A percentile compares a stretch with the other conserved stretches of the same genome.
These are phyloP conservation scores for Crocodylus rhombifer DNA, from an alignment of 2,797 vertebrate species.

Conservation along the genomic window DNA sequence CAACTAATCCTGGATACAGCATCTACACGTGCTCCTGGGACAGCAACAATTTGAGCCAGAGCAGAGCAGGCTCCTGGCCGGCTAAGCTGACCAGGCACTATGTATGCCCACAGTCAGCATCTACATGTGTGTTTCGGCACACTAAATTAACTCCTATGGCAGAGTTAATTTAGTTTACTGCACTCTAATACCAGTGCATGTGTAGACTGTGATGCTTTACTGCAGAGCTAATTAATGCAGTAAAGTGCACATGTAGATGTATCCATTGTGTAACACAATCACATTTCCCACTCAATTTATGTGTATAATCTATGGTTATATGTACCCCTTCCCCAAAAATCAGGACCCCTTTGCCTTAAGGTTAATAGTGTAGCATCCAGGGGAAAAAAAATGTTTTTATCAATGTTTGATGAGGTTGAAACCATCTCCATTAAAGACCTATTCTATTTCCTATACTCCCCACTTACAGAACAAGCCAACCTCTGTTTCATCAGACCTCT, in stretches of 20 bases:
- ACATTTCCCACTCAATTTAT: not conserved
- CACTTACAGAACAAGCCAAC: not conserved
- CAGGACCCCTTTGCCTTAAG: not conserved
- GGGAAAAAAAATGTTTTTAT: not conserved
- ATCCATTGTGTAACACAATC: no score
- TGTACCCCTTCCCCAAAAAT: not conserved
- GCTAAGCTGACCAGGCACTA: no score
- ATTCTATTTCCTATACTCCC: not conserved
- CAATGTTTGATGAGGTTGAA: not conserved
- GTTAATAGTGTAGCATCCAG: not conserved
- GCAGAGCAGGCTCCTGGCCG: no score
- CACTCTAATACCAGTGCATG: no score
- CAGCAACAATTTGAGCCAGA: no score
- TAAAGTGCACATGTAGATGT: no score
- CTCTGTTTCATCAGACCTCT: not conserved
- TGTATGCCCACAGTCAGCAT: no score
- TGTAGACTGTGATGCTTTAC: no score
- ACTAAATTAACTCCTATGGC: not conserved
- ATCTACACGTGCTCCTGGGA: no score
- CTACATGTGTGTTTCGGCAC: no score
- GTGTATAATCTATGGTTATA: not conserved
- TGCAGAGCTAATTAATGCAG: not conserved
- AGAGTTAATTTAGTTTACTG: not conserved
- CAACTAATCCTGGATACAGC: no score
- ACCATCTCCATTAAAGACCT: not conserved